Base-by-base conservation (phyloP, 2,113 vertebrate genomes). In the Ibidorhyncha struthersii region DNA sequence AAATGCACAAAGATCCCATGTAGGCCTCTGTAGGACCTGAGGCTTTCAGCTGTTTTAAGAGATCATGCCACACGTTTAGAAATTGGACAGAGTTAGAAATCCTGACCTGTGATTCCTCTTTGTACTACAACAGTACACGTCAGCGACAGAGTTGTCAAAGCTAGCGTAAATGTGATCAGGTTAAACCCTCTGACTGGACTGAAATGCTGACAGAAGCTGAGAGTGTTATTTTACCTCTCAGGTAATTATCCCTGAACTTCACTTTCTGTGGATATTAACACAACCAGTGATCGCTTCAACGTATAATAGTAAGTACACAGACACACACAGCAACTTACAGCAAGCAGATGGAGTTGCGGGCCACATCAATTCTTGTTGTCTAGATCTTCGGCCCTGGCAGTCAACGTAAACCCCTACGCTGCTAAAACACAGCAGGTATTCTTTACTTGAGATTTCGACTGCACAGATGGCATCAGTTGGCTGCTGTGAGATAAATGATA, bases 351-450 rank as follows among this genome's bases (percentile, higher is more conserved):
- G 99, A 79, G 96, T 93, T 25, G 99, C 99, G 0, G 99, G 99
- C 99, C 99, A 99, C 99, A 99, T 99, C 94, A 99, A 81, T 97
- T 99, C 99, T 97, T 99, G 99, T 53, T 99, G 99, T 30, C 99
- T 98, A 1, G 99, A 99, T 94, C 99, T 98, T 73, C 99, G 99
- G 56, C 99, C 99, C 96, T 99, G 99, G 49, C 99, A 99, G 98
- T 99, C 99, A 55, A 99, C 99, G 47, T 99, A 99, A 85, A 99
- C 97, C 15, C 99, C 99, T 29, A 99, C 99, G 98, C 98, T 97
- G 97, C 98, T 99, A 99, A 99, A 99, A 98, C 99, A 99, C 98
- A 99, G 99, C 98, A 99, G 98, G 95, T 99, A 98, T 96, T 99
- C 99, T 96, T 99, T 99, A 98, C 97, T 98, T 96, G 99, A 99